These are phyloP conservation scores for Mormyrus lacerda DNA, from an alignment of 2,113 vertebrate species.

Conservation along the genomic window DNA sequence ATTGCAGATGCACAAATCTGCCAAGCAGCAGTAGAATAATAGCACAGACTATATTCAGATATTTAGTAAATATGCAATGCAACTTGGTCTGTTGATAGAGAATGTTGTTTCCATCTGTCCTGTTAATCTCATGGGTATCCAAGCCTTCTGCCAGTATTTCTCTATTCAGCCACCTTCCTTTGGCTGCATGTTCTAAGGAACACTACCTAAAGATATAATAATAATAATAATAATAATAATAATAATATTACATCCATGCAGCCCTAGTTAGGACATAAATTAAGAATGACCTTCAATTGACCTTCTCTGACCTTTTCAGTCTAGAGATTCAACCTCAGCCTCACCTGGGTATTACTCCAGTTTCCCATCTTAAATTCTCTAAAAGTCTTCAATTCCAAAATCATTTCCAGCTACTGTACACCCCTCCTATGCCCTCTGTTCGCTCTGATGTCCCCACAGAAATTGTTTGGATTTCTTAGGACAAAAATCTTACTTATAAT, in stretches of 20 bases:
- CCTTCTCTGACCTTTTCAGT: not conserved
- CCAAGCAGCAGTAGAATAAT: not conserved
- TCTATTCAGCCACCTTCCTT: not conserved
- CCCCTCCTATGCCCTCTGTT: not conserved
- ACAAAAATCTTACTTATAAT: not conserved
- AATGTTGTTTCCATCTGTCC: slow-evolving; percentile 13
- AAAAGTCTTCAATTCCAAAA: not conserved
- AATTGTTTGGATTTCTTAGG: not conserved
- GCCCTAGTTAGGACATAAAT: not conserved
- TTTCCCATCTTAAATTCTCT: not conserved
- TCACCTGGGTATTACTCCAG: not conserved
- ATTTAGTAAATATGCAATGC: slow-evolving; percentile 10
- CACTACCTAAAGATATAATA: not conserved
- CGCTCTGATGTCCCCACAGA: not conserved
- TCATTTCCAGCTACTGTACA: not conserved
- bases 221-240: not conserved
- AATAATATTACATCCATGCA: not conserved
- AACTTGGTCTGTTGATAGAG: not conserved
- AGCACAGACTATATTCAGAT: not conserved
- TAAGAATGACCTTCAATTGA: not conserved
- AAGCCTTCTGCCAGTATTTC: not conserved
- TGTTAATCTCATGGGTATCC: slow-evolving; percentile 1
- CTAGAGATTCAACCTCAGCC: not conserved
- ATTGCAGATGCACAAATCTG: not conserved
- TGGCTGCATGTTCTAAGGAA: not conserved